A percentile compares a stretch with the other conserved stretches of the same genome.
phyloP scores from a whole-genome alignment of 35 echinoderm and acorn worm species.

The Stichopus chloronotus region DNA sequence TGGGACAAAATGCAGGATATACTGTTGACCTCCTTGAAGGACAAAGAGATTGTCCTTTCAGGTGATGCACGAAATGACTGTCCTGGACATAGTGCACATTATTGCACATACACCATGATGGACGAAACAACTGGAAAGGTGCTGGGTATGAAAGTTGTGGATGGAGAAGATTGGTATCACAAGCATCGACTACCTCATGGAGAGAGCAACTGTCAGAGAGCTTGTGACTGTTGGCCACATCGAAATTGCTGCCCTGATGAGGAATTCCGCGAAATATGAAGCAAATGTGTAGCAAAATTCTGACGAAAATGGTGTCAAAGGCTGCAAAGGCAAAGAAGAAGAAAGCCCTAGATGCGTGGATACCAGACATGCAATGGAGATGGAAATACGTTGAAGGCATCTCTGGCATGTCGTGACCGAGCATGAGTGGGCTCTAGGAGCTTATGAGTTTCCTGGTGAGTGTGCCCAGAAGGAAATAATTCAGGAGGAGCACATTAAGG shows the following conservation, averaged over 20 bases:
- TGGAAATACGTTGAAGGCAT: conserved; percentile 29
- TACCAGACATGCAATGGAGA: conserved; percentile 52
- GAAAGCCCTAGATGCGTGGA: conserved; percentile 43
- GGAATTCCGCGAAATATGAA: conserved; percentile 5
- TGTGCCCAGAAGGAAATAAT: background rate
- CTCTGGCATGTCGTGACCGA: conserved; percentile 50
- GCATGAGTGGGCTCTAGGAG: conserved; percentile 45
- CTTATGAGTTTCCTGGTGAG: conserved; percentile 46
- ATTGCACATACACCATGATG: background rate
- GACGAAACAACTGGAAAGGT: conserved; percentile 24
- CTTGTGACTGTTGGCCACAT: conserved; percentile 31
- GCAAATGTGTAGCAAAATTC: conserved; percentile 10
- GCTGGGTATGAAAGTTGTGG: conserved; percentile 11
- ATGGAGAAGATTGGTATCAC: conserved; percentile 37
- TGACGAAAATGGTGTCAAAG: conserved; percentile 15
- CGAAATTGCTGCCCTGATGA: conserved; percentile 42
- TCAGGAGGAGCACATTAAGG: conserved; percentile 14
- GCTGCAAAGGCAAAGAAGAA: conserved; percentile 26
- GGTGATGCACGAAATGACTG: conserved; percentile 38
- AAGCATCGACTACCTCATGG: background rate
- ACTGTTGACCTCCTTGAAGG: background rate
- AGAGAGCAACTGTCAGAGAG: background rate
- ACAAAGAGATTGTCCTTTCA: conserved; percentile 12
- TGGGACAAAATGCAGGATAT: background rate
- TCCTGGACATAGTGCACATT: too few relatives aligned